Conservation (phyloP, 2,888 invertebrate species). For the Drosophila histrio region DNA sequence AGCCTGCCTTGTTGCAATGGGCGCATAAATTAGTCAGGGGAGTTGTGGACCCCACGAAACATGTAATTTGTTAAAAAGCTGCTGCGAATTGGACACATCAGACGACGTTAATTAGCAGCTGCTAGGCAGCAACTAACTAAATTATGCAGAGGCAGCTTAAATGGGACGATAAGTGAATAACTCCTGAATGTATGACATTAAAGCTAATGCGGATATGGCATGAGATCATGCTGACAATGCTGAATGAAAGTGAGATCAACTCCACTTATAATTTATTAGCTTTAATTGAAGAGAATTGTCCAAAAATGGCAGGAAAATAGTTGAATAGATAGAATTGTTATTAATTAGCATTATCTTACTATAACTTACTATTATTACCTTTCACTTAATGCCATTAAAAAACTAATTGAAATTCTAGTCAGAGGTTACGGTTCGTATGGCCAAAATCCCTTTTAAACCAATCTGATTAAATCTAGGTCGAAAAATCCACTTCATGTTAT, state of each 20-base stretch:
- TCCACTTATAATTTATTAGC: not conserved
- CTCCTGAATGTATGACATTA: constrained; percentile 1
- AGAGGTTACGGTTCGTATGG: not conserved
- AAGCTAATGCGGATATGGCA: constrained; percentile 22
- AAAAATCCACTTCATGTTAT: not conserved
- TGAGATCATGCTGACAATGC: constrained; percentile 13
- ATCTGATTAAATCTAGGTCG: constrained; percentile 16
- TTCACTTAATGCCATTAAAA: no score
- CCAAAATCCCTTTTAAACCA: not conserved
- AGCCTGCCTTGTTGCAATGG: constrained; percentile 55
- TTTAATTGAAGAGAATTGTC: no score
- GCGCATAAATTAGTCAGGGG: constrained; percentile 62
- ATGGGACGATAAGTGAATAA: constrained; percentile 33
- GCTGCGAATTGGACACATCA: constrained; percentile 59
- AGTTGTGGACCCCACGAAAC: constrained; percentile 34
- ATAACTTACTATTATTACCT: no score
- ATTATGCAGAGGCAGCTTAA: constrained; percentile 48
- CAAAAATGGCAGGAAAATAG: no score
- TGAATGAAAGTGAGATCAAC: not conserved
- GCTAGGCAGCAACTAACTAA: constrained; percentile 35
- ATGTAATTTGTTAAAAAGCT: constrained; percentile 52
- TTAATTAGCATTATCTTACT: no score
- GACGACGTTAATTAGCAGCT: constrained; percentile 54
- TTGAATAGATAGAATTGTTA: no score
- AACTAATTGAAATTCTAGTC: not conserved